Evolutionary conservation across 1,140 invertebrate species (phyloP).

Genomic region (Neodiprion fabricii): DNA sequence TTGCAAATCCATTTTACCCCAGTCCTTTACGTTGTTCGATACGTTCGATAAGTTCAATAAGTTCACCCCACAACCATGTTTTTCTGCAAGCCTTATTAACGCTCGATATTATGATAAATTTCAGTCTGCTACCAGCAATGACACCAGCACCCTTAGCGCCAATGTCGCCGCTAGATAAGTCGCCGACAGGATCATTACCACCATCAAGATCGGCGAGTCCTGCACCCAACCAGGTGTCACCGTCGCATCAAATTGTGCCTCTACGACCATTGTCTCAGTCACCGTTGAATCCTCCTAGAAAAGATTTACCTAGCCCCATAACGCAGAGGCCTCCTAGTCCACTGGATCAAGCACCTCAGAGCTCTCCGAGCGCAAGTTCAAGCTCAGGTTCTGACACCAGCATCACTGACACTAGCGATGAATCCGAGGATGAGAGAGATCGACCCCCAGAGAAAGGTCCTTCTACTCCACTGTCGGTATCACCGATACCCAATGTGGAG

Average conservation of each 20-base stretch:
- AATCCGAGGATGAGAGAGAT: constrained; percentile 59
- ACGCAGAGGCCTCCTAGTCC: constrained; percentile 52
- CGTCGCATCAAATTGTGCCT: constrained; percentile 12
- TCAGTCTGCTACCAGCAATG: constrained; percentile 43
- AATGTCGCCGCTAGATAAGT: constrained; percentile 50
- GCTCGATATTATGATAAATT: neutral
- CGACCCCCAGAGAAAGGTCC: constrained; percentile 42
- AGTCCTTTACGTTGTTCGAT: no score
- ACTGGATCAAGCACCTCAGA: constrained; percentile 45
- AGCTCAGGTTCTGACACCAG: constrained; percentile 64
- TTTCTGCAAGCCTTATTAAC: no score
- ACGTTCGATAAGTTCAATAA: no score
- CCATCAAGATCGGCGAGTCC: constrained; percentile 38
- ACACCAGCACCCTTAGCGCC: constrained; percentile 43
- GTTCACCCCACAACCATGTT: no score
- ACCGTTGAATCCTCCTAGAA: constrained; percentile 31
- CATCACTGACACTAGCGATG: constrained; percentile 63
- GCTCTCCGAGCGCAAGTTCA: constrained; percentile 54
- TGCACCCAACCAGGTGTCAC: constrained; percentile 1
- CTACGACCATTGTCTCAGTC: constrained; percentile 31
- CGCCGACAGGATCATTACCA: constrained; percentile 42
- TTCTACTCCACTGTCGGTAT: constrained; percentile 49
- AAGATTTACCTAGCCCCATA: constrained; percentile 34
- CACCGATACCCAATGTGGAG: constrained; percentile 44
- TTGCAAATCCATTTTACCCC: no score